Percentiles rank a stretch among this genome's conserved stretches.
Evolutionary conservation across 2,888 invertebrate genomes (phyloP).

Genomic region (Branchinecta sandiegonensis): DNA sequence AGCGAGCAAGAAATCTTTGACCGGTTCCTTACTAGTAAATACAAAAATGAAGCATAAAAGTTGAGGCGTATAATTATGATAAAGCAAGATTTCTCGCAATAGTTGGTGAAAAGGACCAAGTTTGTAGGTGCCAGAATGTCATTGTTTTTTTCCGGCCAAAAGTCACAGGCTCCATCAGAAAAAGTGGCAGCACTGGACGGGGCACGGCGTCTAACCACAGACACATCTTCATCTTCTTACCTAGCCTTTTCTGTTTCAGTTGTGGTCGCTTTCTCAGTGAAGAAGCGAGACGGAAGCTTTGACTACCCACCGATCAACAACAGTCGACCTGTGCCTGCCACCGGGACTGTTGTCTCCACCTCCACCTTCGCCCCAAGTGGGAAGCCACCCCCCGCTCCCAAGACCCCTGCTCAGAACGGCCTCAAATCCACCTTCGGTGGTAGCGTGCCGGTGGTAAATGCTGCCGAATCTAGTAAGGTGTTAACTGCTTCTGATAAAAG

Average conservation of each 20-base stretch:
- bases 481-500: not conserved
- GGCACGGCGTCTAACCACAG: too few species aligned
- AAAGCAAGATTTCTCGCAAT: too few species aligned
- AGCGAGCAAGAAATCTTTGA: too few species aligned
- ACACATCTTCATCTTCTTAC: too few species aligned
- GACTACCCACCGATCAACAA: not conserved
- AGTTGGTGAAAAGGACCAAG: too few species aligned
- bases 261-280: not conserved
- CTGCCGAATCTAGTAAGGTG: not conserved
- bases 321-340: not conserved
- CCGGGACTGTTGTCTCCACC: not conserved
- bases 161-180: too few species aligned
- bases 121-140: too few species aligned
- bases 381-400: not conserved
- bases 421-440: constrained; percentile 1
- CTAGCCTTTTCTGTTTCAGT: not conserved
- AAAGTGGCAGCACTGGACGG: too few species aligned
- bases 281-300: constrained; percentile 12
- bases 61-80: too few species aligned
- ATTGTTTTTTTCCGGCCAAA: too few species aligned
- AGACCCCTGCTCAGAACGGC: not conserved
- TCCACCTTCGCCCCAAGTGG: not conserved
- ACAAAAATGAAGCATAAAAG: too few species aligned
- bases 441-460: constrained; percentile 8
- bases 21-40: too few species aligned